Base-by-base conservation (phyloP, 2,797 vertebrate species). In the Sebastes dallii region DNA sequence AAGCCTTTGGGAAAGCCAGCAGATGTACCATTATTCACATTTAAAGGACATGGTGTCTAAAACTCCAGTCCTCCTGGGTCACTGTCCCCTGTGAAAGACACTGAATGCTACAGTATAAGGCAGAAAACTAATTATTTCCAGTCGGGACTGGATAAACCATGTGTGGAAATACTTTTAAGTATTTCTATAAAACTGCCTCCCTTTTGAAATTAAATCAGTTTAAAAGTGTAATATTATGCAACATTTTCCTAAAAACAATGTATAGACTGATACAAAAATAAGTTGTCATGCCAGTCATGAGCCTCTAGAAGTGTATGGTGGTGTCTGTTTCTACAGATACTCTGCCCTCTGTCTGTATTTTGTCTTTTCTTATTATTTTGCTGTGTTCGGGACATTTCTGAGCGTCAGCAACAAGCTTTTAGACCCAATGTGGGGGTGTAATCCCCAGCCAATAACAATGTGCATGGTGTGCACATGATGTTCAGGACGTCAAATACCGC, bases 331-430 rank as follows among this genome's bases (percentile, higher is more conserved):
- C 42, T 46, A 46, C 39, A 42, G 39, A 42, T 42, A 16, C 16
- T 18, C 16, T 18, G 42, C 42, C 42, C 42, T 46, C 16, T 18
- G 42, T 46, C 42, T 46, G 42, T 46, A 46, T 46, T 46, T 46
- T 46, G 0, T 0, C 42, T 46, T 46, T 46, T 46, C 42, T 18
- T 46, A 0, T 18, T 46, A 0, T 46, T 46, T 46, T 46, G 16
- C 42, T 46, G 42, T 46, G 42, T 46, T 46, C 0, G 42, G 42
- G 42, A 46, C 42, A 46, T 46, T 46, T 46, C 6, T 46, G 42
- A 46, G 42, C 42, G 0, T 46, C 42, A 46, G 42, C 42, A 46
- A 46, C 1, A 0, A 18, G 42, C 0, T 46, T 46, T 18, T 46
- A 18, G 6, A 18, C 42, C 42, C 42, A 18, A 18, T 0, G 34